These are phyloP conservation scores for Coracias cyanogaster DNA, from an alignment of 2,797 vertebrate species.

Conservation along the genomic window DNA sequence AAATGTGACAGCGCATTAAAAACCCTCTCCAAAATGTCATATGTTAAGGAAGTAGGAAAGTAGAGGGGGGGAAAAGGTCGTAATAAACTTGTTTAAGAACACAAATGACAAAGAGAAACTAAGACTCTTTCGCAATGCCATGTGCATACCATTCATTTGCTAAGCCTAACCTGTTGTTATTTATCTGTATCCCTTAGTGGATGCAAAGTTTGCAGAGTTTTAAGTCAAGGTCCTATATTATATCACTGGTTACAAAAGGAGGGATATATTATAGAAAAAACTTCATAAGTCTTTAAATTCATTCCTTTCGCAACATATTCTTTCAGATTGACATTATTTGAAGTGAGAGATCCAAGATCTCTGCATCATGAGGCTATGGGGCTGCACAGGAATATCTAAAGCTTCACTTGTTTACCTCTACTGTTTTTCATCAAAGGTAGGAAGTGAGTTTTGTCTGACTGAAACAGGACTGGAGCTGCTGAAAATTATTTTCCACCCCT, in stretches of 20 bases:
- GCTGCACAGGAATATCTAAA: neutral
- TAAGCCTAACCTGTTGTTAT: neutral
- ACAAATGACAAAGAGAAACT: neutral
- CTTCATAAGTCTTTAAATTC: neutral
- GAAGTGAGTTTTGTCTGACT: neutral
- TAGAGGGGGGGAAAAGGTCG: accelerated
- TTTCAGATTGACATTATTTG: neutral
- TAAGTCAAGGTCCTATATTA: neutral
- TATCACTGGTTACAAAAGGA: neutral
- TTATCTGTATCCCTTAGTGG: neutral
- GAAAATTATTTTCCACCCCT: neutral
- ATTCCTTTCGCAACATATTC: neutral
- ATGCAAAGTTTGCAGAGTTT: neutral
- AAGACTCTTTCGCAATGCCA: neutral
- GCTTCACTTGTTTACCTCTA: neutral
- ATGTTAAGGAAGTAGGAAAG: neutral
- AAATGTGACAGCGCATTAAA: neutral
- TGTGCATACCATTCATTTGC: neutral
- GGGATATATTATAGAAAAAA: neutral
- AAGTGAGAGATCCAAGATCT: neutral
- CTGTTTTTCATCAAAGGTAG: neutral
- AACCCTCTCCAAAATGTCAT: neutral
- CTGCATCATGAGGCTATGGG: neutral
- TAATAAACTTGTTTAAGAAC: neutral
- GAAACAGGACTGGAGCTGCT: neutral